Evolutionary conservation across 2,888 invertebrate species (phyloP).

Genomic region (Andricus quercusramuli): DNA sequence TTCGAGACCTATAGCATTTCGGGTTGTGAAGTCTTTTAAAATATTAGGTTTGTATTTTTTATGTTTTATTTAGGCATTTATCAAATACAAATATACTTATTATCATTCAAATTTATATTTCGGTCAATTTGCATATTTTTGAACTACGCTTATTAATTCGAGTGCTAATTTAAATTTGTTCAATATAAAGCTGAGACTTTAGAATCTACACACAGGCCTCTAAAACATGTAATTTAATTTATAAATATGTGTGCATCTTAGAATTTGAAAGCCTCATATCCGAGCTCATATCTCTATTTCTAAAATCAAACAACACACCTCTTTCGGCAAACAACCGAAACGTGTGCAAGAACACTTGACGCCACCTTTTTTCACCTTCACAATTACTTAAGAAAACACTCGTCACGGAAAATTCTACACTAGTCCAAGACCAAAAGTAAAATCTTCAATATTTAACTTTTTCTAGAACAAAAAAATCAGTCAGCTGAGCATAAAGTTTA

Average conservation of each 20-base stretch:
- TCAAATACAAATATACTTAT: no score
- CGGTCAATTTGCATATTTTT: no score
- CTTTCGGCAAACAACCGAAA: background rate
- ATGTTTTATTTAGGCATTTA: no score
- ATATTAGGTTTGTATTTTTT: no score
- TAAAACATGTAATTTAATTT: background rate
- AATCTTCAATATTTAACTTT: background rate
- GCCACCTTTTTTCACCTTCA: background rate
- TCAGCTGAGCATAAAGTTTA: background rate
- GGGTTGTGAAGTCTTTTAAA: no score
- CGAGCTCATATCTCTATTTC: background rate
- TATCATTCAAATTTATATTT: no score
- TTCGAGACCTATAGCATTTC: no score
- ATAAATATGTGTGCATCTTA: background rate
- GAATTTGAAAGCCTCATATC: background rate
- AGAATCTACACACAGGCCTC: background rate
- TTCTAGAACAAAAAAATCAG: background rate
- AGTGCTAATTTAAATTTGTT: no score
- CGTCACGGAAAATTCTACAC: background rate
- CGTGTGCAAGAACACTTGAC: conserved; percentile 5
- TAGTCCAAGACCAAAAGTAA: background rate
- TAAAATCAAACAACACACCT: background rate
- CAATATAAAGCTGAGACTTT: background rate
- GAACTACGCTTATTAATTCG: no score
- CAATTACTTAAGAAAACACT: background rate